Percentiles rank a stretch among this genome's conserved stretches.
These are phyloP conservation scores for Thymelicus acteon DNA, from an alignment of 2,888 invertebrate species.

Conservation along the genomic window DNA sequence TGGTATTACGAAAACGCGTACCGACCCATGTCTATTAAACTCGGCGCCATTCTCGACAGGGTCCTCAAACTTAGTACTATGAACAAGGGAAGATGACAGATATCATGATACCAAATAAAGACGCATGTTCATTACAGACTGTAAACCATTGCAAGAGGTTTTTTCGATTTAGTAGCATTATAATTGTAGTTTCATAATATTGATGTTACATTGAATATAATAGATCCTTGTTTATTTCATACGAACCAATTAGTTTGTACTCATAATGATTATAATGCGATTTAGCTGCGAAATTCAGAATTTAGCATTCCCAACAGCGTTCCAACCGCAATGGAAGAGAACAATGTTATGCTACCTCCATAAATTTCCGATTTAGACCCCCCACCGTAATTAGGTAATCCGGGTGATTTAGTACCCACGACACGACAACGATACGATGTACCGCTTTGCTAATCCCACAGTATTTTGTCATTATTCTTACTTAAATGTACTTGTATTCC, in stretches of 20 bases:
- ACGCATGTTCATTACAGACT: too few species aligned
- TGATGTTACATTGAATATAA: background rate
- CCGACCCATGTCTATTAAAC: too few species aligned
- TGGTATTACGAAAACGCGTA: too few species aligned
- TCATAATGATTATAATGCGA: conserved; percentile 36
- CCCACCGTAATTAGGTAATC: conserved; percentile 50
- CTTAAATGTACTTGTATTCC: background rate
- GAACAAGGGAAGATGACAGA: too few species aligned
- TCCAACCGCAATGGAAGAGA: conserved; percentile 50
- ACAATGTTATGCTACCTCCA: conserved; percentile 43
- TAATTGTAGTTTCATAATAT: too few species aligned
- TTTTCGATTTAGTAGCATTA: too few species aligned
- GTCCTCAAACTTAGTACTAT: too few species aligned
- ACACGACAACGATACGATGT: conserved; percentile 40
- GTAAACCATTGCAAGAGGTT: too few species aligned
- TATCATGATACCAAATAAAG: too few species aligned
- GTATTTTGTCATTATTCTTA: background rate
- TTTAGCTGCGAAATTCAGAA: conserved; percentile 26
- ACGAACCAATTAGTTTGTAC: conserved; percentile 29
- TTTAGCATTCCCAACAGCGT: conserved; percentile 42
- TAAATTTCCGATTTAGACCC: conserved; percentile 46
- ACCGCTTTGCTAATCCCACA: background rate
- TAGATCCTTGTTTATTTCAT: background rate
- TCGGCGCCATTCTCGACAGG: too few species aligned
- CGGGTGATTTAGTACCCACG: conserved; percentile 43